phyloP scores from a whole-genome alignment of 2,797 vertebrate species.

The Parauchenoglanis punctatus region DNA sequence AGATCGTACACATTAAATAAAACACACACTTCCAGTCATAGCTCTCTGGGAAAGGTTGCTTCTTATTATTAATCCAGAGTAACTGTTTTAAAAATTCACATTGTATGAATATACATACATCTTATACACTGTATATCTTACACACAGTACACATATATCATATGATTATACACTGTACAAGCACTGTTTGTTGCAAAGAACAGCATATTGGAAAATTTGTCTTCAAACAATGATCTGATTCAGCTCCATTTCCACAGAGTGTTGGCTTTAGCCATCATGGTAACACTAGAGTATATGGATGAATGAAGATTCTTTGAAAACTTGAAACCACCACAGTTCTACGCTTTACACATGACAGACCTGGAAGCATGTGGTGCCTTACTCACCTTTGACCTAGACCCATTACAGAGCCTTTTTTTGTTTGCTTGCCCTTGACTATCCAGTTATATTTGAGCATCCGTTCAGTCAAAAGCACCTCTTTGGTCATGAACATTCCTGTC shows the following conservation, averaged over 20 bases:
- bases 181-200: not conserved
- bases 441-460: constrained; percentile 31
- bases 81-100: not conserved
- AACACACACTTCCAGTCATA: not conserved
- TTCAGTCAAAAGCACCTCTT: constrained; percentile 37
- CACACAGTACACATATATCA: not conserved
- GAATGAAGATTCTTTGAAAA: constrained; percentile 36
- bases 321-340: constrained; percentile 38
- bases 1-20: not conserved
- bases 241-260: not conserved
- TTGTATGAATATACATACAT: no score
- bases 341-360: constrained; percentile 48
- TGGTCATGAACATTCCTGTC: constrained; percentile 38
- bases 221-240: constrained; percentile 10
- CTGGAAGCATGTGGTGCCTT: constrained; percentile 46
- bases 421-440: constrained; percentile 35
- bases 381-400: constrained; percentile 48
- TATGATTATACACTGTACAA: not conserved
- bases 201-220: not conserved
- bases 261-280: not conserved
- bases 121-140: no score
- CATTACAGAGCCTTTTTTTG: constrained; percentile 11
- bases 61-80: not conserved
- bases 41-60: not conserved
- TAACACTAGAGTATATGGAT: constrained; percentile 19